A percentile compares a stretch with the other conserved stretches of the same genome.
These are phyloP conservation scores for Drosophila aldrichi DNA, from an alignment of 2,888 invertebrate species.

Conservation along the genomic window DNA sequence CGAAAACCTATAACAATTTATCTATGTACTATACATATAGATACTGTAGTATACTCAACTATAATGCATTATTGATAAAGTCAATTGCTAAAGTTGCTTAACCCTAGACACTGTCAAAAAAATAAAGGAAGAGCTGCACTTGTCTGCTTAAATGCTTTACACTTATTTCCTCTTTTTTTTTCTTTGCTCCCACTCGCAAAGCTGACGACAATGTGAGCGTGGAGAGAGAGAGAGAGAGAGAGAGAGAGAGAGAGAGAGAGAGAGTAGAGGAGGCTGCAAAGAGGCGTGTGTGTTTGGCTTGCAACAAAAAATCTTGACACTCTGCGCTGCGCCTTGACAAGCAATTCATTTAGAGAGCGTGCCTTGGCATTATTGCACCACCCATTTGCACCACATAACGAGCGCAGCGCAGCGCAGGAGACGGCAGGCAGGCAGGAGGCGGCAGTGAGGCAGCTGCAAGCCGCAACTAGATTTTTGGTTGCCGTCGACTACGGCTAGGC, in stretches of 20 bases:
- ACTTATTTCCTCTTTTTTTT: conserved; percentile 27
- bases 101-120: not conserved
- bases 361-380: conserved; percentile 28
- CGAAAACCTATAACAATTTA: too few species aligned
- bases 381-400: conserved; percentile 32
- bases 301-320: conserved; percentile 42
- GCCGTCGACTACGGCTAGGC: conserved; percentile 58
- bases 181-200: not conserved
- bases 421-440: too few species aligned
- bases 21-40: not conserved
- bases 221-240: too few species aligned
- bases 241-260: too few species aligned
- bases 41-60: not conserved
- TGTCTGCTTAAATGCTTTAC: conserved; percentile 59
- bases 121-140: conserved; percentile 13
- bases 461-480: conserved; percentile 78
- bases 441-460: conserved; percentile 33
- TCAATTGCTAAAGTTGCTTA: conserved; percentile 6
- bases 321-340: conserved; percentile 32
- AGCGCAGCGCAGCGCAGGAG: conserved; percentile 3
- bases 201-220: conserved; percentile 7
- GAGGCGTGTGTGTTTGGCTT: not conserved
- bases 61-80: conserved; percentile 1
- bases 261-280: not conserved
- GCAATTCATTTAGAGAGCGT: conserved; percentile 72